Percentiles rank a stretch among this genome's conserved stretches.
These are phyloP conservation scores for Siniperca scherzeri DNA, from an alignment of 2,797 vertebrate species.

Conservation along the genomic window DNA sequence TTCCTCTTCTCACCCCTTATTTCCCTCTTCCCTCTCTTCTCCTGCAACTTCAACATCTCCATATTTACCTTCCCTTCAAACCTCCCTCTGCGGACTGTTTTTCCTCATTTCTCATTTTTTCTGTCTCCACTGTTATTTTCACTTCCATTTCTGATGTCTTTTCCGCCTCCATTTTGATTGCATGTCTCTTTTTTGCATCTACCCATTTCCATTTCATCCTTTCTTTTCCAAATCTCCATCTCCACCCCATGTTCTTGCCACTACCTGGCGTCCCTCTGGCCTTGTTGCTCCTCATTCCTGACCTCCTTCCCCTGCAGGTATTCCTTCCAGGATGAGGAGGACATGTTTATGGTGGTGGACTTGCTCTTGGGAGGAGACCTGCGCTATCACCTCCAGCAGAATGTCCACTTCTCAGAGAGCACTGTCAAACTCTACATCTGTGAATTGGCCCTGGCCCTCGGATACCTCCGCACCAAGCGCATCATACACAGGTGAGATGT, in stretches of 20 bases:
- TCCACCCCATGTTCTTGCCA: neutral
- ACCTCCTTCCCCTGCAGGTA: constrained; percentile 86
- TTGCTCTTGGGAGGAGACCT: constrained; percentile 96
- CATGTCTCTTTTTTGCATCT: neutral
- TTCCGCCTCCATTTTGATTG: neutral
- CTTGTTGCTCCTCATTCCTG: neutral
- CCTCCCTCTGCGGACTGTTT: neutral
- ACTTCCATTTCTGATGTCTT: neutral
- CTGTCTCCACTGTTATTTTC: neutral
- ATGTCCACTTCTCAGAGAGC: constrained; percentile 92
- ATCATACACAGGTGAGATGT: constrained; percentile 94
- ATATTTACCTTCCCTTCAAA: constrained; percentile 9
- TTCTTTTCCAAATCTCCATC: neutral
- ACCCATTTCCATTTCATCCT: neutral
- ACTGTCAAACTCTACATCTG: constrained; percentile 95
- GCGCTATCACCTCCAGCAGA: constrained; percentile 97
- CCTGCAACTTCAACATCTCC: neutral
- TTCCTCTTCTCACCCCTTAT: neutral
- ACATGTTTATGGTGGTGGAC: constrained; percentile 99
- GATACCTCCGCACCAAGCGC: constrained; percentile 91
- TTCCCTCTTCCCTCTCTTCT: neutral
- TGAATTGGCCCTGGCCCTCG: constrained; percentile 94
- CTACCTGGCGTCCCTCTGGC: neutral
- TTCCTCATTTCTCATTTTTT: neutral
- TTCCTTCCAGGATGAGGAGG: constrained; percentile 98